Conservation (phyloP, 2,888 invertebrate species). For the Argyresthia albistria region DNA sequence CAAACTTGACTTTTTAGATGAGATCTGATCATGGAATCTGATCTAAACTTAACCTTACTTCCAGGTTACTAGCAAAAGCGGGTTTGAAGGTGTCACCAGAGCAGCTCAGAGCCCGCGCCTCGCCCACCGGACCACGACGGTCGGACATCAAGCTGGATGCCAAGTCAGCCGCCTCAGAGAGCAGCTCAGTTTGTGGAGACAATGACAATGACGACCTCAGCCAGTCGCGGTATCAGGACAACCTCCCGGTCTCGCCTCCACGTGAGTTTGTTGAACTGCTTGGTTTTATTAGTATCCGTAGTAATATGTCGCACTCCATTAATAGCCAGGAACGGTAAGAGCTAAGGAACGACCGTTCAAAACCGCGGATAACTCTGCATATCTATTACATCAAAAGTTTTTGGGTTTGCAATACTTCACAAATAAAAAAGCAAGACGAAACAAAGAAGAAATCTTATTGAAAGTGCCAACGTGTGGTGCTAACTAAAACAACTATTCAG, state of each 20-base stretch:
- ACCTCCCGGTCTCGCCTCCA: constrained; percentile 74
- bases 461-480: too few species aligned
- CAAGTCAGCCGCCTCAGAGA: constrained; percentile 81
- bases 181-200: constrained; percentile 82
- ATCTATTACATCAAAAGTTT: too few species aligned
- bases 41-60: neutral
- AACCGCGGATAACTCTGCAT: too few species aligned
- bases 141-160: constrained; percentile 85
- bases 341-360: too few species aligned
- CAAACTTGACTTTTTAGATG: too few species aligned
- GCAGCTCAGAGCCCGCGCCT: constrained; percentile 86
- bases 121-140: constrained; percentile 86
- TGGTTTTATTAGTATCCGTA: neutral
- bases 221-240: constrained; percentile 70
- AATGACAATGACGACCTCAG: constrained; percentile 90
- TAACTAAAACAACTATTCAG: too few species aligned
- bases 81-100: constrained; percentile 90
- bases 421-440: too few species aligned
- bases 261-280: constrained; percentile 44
- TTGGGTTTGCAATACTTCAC: too few species aligned
- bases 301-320: neutral
- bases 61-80: constrained; percentile 85
- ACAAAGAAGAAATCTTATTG: too few species aligned
- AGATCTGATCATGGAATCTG: too few species aligned
- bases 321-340: neutral